Percentiles rank a stretch among this genome's conserved stretches.
phyloP scores from a whole-genome alignment of 1,140 invertebrate genomes.

The Cherax quadricarinatus region DNA sequence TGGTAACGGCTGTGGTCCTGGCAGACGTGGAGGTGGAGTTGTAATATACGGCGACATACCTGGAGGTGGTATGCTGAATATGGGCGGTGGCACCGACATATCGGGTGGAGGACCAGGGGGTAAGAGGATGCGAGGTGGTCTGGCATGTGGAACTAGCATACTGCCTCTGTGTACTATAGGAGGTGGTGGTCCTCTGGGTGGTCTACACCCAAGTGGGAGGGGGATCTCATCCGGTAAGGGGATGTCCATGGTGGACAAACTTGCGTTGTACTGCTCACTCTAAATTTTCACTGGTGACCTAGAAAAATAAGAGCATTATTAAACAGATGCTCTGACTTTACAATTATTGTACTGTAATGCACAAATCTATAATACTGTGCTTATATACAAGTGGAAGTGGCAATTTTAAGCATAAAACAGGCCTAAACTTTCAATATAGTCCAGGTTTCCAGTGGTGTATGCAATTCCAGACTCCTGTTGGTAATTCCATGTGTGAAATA shows the following conservation, averaged over 20 bases:
- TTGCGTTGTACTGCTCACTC: neutral
- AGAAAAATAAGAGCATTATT: neutral
- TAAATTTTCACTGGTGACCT: neutral
- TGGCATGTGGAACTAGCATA: neutral
- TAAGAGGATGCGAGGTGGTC: conserved; percentile 39
- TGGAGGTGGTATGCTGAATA: conserved; percentile 39
- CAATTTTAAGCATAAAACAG: too few relatives aligned
- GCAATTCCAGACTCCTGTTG: too few relatives aligned
- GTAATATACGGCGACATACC: conserved; percentile 35
- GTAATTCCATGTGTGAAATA: too few relatives aligned
- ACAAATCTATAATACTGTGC: neutral
- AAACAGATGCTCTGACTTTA: neutral
- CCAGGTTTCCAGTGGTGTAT: too few relatives aligned
- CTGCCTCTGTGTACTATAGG: neutral
- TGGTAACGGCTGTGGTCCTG: neutral
- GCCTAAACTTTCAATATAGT: too few relatives aligned
- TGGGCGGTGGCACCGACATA: conserved; percentile 44
- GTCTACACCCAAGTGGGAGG: conserved; percentile 22
- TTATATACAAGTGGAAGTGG: too few relatives aligned
- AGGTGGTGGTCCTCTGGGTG: conserved; percentile 4
- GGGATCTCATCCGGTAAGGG: conserved; percentile 57
- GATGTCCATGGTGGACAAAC: conserved; percentile 50
- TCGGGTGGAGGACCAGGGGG: conserved; percentile 51
- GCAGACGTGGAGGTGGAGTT: conserved; percentile 8
- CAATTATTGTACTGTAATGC: neutral